Conservation (phyloP, 2,888 invertebrate species). For the Ophion costatus region DNA sequence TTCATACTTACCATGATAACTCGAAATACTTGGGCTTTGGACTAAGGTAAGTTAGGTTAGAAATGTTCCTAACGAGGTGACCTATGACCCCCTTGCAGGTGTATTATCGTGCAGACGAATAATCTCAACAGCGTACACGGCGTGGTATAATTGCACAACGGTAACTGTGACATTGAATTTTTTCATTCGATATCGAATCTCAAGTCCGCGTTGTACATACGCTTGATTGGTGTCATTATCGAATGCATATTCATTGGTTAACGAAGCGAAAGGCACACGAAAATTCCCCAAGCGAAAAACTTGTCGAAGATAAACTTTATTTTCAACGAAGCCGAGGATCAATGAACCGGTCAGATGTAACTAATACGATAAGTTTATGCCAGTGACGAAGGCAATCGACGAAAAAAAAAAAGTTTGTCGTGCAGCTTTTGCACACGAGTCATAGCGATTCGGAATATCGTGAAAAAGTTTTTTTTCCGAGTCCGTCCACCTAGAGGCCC, state of each 20-base stretch:
- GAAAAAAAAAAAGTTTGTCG: background rate
- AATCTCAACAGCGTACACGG: too few species aligned
- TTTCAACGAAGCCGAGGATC: background rate
- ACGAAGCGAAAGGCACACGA: background rate
- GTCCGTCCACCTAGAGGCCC: too few species aligned
- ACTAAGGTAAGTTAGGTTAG: too few species aligned
- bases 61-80: too few species aligned
- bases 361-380: background rate
- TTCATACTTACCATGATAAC: too few species aligned
- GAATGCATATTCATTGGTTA: background rate
- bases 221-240: background rate
- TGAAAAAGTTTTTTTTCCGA: background rate
- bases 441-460: too few species aligned
- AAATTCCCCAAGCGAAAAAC: background rate
- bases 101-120: too few species aligned
- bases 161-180: background rate
- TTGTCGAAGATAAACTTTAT: background rate
- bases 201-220: too few species aligned
- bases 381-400: background rate
- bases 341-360: background rate
- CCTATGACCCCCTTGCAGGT: too few species aligned
- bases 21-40: too few species aligned
- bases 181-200: background rate
- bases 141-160: background rate
- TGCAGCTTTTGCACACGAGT: too few species aligned